Base-by-base conservation (phyloP, 2,888 invertebrate genomes). In the Agrochola litura region DNA sequence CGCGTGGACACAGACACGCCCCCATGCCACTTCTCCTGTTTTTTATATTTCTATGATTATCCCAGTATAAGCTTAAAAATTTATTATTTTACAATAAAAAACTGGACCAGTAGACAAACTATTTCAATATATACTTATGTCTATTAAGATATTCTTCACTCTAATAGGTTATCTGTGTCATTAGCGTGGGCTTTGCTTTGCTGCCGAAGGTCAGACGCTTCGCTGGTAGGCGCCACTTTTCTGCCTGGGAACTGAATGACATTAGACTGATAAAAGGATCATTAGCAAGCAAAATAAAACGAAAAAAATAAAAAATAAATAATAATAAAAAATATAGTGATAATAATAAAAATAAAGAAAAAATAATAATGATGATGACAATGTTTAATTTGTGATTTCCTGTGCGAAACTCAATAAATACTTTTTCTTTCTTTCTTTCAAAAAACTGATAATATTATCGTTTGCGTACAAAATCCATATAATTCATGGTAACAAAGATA, bases 121-220 rank as follows among this genome's bases (percentile, higher is more conserved):
- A 25, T 37, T 63, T 61, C 6, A 66, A 6, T 14, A 25, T 5
- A 9, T 63, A 37, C 37, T 37, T 37, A 54, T 68, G 0, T 60
- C 1, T 76, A 64, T 46, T 58, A 30, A 81, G 54, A 72, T 63
- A 81, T 76, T 80, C 25, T 83, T 58, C n/a, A 56, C 37, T 25
- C 10, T 76, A 79, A 75, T 83, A 83, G 67, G 60, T 75, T 83
- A 80, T 79, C 37, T 60, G 41, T 65, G n/a, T 76, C 84, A 81
- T 88, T 88, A 88, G 84, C 72, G 84, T 86, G 79, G 84, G 84
- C 6, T 74, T 86, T 83, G 77, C n/a, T n/a, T n/a, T 68, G 63
- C 69, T 65, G 60, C 2, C 10, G 73, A 86, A 86, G 86, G 68
- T 41, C 68, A 68, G 58, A 41, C 60, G 43, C 41, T 66, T 37